These are phyloP conservation scores for Hyposmocoma kahamanoa DNA, from an alignment of 1,140 invertebrate genomes.

Conservation along the genomic window DNA sequence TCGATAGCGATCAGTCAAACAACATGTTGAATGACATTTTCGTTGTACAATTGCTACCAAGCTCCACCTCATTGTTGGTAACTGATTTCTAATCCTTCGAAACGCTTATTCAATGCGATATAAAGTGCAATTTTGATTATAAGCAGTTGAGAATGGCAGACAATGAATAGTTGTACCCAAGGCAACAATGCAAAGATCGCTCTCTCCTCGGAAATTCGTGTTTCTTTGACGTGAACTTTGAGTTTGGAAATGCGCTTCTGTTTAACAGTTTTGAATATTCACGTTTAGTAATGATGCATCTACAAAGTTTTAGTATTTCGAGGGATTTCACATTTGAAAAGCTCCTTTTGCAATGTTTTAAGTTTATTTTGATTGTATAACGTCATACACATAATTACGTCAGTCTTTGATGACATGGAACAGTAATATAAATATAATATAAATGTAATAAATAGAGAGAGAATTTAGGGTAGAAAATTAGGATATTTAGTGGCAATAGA, in stretches of 20 bases:
- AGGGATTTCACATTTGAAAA: too few species aligned
- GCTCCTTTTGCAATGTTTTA: too few species aligned
- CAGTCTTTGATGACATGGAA: too few species aligned
- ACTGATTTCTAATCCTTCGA: background rate
- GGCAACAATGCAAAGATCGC: background rate
- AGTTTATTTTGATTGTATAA: too few species aligned
- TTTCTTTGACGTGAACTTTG: constrained; percentile 2
- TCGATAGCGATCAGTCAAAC: constrained; percentile 12
- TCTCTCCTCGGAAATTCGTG: constrained; percentile 1
- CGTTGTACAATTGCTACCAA: constrained; percentile 10
- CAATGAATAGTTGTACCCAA: background rate
- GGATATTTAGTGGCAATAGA: too few species aligned
- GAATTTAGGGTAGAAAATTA: too few species aligned
- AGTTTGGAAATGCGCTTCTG: constrained; percentile 1
- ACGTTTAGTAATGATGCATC: too few species aligned
- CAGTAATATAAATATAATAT: too few species aligned
- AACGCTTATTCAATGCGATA: background rate
- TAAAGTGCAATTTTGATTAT: background rate
- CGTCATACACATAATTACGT: too few species aligned
- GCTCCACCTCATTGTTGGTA: background rate
- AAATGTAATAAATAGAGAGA: too few species aligned
- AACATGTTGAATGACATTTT: constrained; percentile 13
- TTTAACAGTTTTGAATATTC: background rate
- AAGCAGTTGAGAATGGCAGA: background rate
- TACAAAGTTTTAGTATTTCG: too few species aligned